Percentiles rank a stretch among this genome's conserved stretches.
Evolutionary conservation across 23 tunicate genomes (phyloP).

Genomic region (Phallusia fumigata): DNA sequence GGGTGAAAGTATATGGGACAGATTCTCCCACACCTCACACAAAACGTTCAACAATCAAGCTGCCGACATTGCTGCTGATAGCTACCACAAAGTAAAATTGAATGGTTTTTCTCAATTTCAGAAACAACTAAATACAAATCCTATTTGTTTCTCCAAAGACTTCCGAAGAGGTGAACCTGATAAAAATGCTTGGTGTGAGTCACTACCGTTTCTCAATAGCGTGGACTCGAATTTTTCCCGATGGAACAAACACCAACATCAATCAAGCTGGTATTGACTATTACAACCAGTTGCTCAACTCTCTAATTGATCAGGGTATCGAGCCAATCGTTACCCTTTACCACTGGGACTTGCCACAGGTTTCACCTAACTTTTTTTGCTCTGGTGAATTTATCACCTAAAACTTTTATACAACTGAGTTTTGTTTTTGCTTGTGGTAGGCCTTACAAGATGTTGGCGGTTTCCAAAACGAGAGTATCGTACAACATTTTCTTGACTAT

Average conservation of each 20-base stretch:
- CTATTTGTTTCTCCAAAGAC: constrained; percentile 5
- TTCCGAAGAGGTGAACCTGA: constrained; percentile 76
- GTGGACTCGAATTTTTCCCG: constrained; percentile 92
- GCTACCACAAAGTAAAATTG: constrained; percentile 82
- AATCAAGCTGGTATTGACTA: constrained; percentile 86
- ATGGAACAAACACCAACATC: constrained; percentile 62
- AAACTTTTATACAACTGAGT: too few relatives aligned
- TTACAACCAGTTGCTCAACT: constrained; percentile 72
- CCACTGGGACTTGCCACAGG: constrained; percentile 99
- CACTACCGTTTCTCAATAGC: constrained; percentile 90
- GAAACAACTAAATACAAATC: too few relatives aligned
- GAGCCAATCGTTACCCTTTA: constrained; percentile 96
- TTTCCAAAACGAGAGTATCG: constrained; percentile 37
- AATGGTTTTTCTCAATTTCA: too few relatives aligned
- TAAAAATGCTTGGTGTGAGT: constrained; percentile 74
- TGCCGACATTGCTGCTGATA: constrained; percentile 96
- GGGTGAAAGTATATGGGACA: constrained; percentile 94
- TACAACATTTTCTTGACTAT: constrained; percentile 57
- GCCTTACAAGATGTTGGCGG: constrained; percentile 81
- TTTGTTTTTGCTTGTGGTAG: constrained; percentile 12
- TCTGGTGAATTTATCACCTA: too few relatives aligned
- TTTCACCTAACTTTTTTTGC: neutral
- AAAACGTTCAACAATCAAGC: constrained; percentile 76
- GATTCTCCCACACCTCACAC: constrained; percentile 60
- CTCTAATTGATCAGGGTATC: constrained; percentile 50